A percentile compares a stretch with the other conserved stretches of the same genome.
Evolutionary conservation across 2,113 vertebrate genomes (phyloP).

Genomic region (Danio rerio): GRCz12tu NC_133184.1:36761501-36762000

Average conservation of each 20-base stretch:
- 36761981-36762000: slow-evolving; percentile 36
- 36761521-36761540: not conserved
- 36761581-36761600: not conserved
- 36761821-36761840: slow-evolving; percentile 51
- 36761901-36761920: slow-evolving; percentile 69
- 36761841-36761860: slow-evolving; percentile 79
- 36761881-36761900: slow-evolving; percentile 68
- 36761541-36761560: not conserved
- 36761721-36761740: not conserved
- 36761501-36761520: not conserved
- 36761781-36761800: slow-evolving; percentile 28
- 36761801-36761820: slow-evolving; percentile 24
- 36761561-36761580: not conserved
- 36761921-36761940: slow-evolving; percentile 40
- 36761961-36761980: slow-evolving; percentile 33
- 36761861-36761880: slow-evolving; percentile 74
- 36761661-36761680: not conserved
- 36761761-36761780: not conserved
- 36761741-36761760: slow-evolving; percentile 23
- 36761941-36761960: slow-evolving; percentile 13
- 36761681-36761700: not conserved
- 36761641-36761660: slow-evolving; percentile 3
- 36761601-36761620: not conserved
- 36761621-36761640: slow-evolving; percentile 33
- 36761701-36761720: not conserved